Evolutionary conservation across 2,797 vertebrate species (phyloP), one percentile per base, ranked within the genome.

Genomic region (Cyprinella venusta): DNA sequence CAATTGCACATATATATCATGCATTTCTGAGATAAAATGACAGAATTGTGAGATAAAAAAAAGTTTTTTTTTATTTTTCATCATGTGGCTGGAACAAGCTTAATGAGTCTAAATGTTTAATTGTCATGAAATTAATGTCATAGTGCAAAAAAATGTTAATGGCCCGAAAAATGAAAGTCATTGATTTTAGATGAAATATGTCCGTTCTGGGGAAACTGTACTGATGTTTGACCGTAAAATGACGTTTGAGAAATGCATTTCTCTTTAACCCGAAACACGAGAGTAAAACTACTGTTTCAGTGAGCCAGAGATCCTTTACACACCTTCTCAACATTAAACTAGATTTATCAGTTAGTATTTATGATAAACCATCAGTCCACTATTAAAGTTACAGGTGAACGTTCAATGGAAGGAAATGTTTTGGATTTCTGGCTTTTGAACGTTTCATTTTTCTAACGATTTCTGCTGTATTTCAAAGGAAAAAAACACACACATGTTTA

Each of bases 381-480:
- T 75, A 9, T 42, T 45, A 30, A 45, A 5, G 33, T 38, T 26
- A 61, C 56, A 42, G 56, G 10, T 59, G 12, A 76, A 76, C 8
- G 52, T 38, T 52, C 38, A 69, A 56, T 42, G 76, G 64, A 70
- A 59, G 56, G 64, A 19, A 72, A 74, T 50, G n/a, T 67, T 30
- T 30, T 68, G 68, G 50, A 86, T 86, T 76, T 89, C 86, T 86
- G 86, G 84, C 82, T 48, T 87, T 87, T 72, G 76, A 87, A 61
- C 64, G 87, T 85, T 90, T 76, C 18, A 42, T 79, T 67, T 63
- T 89, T 81, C n/a, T 83, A 81, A 56, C 26, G 42, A 79, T 76
- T 87, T 83, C 87, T 88, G 86, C 74, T 82, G 70, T 83, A 81
- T 48, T 80, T 48, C 56, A 63, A 87, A 85, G 83, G 86, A 45